These are phyloP conservation scores for Melanaphis sacchari DNA, from an alignment of 1,140 invertebrate genomes.

Conservation along the genomic window DNA sequence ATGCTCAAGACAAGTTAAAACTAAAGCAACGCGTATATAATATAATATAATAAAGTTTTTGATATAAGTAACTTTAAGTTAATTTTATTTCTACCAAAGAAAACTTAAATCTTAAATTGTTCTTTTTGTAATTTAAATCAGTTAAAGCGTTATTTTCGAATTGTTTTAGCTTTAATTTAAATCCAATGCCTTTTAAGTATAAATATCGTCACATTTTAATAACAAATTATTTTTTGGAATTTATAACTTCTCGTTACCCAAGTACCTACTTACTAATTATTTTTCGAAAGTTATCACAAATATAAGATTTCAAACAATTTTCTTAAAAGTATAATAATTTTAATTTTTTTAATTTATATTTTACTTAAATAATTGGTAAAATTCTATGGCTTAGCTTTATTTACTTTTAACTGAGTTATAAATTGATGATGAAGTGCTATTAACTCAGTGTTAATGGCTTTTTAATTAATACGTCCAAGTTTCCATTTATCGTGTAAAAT, in stretches of 20 bases:
- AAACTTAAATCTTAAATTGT: not conserved
- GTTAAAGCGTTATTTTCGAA: not conserved
- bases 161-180: not conserved
- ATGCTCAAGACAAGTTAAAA: not conserved
- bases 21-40: not conserved
- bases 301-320: not conserved
- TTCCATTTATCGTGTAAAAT: conserved; percentile 19
- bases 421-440: not conserved
- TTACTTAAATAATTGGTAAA: not conserved
- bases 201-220: not conserved
- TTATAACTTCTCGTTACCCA: not conserved
- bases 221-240: not conserved
- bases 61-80: not conserved
- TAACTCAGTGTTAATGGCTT: conserved; percentile 17
- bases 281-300: not conserved
- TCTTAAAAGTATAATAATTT: conserved; percentile 7
- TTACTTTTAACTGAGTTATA: not conserved
- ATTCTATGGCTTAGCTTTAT: not conserved
- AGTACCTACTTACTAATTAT: too few species aligned
- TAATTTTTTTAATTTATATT: not conserved
- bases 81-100: not conserved
- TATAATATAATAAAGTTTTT: not conserved
- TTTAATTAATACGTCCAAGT: conserved; percentile 13
- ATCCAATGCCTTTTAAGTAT: not conserved
- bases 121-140: not conserved